phyloP scores from a whole-genome alignment of 2,888 invertebrate genomes.

The Scaptomyza reducta region DNA sequence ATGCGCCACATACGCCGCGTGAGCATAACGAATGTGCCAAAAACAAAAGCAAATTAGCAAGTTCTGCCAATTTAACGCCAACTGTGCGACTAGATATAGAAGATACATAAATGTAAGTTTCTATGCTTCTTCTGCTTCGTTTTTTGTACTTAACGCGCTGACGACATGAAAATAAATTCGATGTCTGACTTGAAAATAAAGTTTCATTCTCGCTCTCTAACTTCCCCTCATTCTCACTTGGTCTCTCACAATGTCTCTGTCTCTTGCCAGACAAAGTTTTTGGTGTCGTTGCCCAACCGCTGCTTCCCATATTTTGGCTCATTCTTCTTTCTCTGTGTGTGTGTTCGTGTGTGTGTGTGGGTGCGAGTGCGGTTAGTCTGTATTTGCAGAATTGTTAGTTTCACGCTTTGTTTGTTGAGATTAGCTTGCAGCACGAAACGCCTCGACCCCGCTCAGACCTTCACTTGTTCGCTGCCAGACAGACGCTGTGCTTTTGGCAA shows the following conservation, averaged over 20 bases:
- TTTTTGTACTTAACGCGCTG: constrained; percentile 42
- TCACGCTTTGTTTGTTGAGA: constrained; percentile 58
- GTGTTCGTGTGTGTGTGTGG: constrained; percentile 38
- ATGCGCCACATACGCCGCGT: constrained; percentile 43
- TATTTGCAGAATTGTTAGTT: constrained; percentile 73
- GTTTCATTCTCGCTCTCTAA: constrained; percentile 57
- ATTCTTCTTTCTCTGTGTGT: constrained; percentile 10
- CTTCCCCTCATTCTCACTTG: neutral
- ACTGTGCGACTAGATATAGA: neutral
- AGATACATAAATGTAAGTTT: neutral
- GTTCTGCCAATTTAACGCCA: constrained; percentile 64
- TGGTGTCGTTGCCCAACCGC: neutral
- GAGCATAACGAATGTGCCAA: constrained; percentile 26
- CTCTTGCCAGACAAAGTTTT: constrained; percentile 31
- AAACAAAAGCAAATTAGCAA: constrained; percentile 57
- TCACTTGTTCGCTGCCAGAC: constrained; percentile 13
- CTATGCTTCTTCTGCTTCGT: neutral
- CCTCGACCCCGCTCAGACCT: neutral
- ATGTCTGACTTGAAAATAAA: constrained; percentile 76
- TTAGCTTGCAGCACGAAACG: constrained; percentile 51
- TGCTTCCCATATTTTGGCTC: neutral
- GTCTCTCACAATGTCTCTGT: constrained; percentile 3
- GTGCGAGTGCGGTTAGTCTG: constrained; percentile 66
- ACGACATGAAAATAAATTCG: constrained; percentile 74
- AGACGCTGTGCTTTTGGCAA: constrained; percentile 41